These are phyloP conservation scores for Bombus pyrosoma DNA, from an alignment of 1,140 invertebrate genomes.

Conservation along the genomic window DNA sequence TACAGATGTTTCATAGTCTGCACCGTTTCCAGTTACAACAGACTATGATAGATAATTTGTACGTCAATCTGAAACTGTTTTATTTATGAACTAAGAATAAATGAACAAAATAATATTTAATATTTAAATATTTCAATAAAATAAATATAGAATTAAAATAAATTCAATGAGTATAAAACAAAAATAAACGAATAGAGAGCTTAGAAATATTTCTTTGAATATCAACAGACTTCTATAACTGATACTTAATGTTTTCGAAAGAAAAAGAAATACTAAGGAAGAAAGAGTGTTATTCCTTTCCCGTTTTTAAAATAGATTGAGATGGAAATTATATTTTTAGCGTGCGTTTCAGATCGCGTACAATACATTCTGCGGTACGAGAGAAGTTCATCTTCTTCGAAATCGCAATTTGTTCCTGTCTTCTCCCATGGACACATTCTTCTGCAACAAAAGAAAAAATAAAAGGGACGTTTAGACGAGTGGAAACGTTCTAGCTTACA, in stretches of 20 bases:
- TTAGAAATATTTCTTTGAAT: not conserved
- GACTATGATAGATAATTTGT: slow-evolving; percentile 27
- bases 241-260: not conserved
- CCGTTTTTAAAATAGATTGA: slow-evolving; percentile 18
- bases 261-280: not conserved
- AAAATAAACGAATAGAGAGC: not conserved
- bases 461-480: slow-evolving; percentile 35
- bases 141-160: not conserved
- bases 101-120: not conserved
- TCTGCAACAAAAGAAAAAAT: slow-evolving; percentile 62
- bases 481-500: not conserved
- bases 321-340: slow-evolving; percentile 30
- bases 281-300: not conserved
- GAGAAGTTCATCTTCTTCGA: slow-evolving; percentile 51
- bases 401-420: slow-evolving; percentile 44
- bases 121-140: not conserved
- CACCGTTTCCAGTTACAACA: not conserved
- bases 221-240: not conserved
- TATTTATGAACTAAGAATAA: not conserved
- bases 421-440: slow-evolving; percentile 37
- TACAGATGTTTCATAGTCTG: slow-evolving; percentile 28
- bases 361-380: slow-evolving; percentile 34
- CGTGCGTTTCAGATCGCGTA: slow-evolving; percentile 48
- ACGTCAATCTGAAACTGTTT: slow-evolving; percentile 44
- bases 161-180: not conserved